Evolutionary conservation across 2,113 vertebrate genomes (phyloP).

Genomic region (Pyrgilauda ruficollis): DNA sequence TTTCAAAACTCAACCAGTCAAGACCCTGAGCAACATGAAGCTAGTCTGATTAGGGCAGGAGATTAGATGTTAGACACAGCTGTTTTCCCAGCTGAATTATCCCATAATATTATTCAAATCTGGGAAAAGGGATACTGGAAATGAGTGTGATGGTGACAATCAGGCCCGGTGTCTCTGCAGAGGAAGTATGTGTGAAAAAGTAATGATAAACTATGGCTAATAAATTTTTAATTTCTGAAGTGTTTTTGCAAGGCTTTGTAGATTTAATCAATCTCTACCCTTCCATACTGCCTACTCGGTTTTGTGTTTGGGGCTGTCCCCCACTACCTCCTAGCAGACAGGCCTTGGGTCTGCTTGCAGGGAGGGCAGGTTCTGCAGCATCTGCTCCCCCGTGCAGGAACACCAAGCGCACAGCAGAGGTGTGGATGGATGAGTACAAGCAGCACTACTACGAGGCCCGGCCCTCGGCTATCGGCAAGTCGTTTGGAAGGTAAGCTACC

Average conservation of each 20-base stretch:
- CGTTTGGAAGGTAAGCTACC: slow-evolving; percentile 88
- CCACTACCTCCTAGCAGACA: neutral
- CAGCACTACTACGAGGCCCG: slow-evolving; percentile 95
- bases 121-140: neutral
- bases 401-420: slow-evolving; percentile 93
- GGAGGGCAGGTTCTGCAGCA: neutral
- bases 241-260: neutral
- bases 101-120: accelerated
- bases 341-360: neutral
- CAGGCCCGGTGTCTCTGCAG: neutral
- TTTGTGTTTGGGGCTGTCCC: neutral
- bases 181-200: neutral
- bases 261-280: neutral
- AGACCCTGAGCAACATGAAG: neutral
- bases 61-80: neutral
- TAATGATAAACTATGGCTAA: neutral
- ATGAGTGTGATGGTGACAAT: neutral
- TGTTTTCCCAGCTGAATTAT: neutral
- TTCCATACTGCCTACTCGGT: accelerated
- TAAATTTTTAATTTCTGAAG: neutral
- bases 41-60: neutral
- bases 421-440: slow-evolving; percentile 99
- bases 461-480: slow-evolving; percentile 92
- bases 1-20: neutral
- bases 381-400: slow-evolving; percentile 77